Conservation (phyloP, 2,113 vertebrate species). For the Prunella himalayana region DNA sequence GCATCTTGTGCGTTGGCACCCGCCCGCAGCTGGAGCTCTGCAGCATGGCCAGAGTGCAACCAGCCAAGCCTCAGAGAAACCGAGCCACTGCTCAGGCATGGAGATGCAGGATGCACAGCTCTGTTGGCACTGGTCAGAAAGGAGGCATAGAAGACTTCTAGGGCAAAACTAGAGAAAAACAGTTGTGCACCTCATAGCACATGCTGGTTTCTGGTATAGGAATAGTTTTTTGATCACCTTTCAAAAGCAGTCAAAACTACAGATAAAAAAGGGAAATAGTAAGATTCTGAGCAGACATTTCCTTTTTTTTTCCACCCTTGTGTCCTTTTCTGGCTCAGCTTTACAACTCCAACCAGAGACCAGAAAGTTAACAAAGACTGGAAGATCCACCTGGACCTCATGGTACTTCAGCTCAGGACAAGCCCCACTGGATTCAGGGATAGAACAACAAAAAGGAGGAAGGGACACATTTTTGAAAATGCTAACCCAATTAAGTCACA, state of each 20-base stretch:
- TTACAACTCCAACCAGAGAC: not conserved
- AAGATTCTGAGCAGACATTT: not conserved
- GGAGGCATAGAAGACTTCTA: not conserved
- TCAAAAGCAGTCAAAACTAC: not conserved
- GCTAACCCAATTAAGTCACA: not conserved
- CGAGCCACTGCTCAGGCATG: not conserved
- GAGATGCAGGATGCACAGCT: accelerated
- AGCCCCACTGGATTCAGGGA: not conserved
- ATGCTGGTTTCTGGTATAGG: not conserved
- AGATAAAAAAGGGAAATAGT: not conserved
- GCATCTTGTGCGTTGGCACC: accelerated
- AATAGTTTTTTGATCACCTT: not conserved
- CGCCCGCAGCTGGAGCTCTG: accelerated
- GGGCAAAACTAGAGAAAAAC: not conserved
- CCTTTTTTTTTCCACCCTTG: not conserved
- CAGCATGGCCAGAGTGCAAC: accelerated
- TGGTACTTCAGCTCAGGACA: not conserved
- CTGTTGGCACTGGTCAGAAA: not conserved
- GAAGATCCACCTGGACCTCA: not conserved
- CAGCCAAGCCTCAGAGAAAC: not conserved
- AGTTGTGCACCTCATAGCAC: not conserved
- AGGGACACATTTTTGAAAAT: not conserved
- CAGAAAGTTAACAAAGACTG: not conserved
- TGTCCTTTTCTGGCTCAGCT: not conserved
- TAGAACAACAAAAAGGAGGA: not conserved